Percentiles rank a stretch among this genome's conserved stretches.
Conservation (phyloP, 1,140 invertebrate genomes). For the Pseudomyrmex concolor region DNA sequence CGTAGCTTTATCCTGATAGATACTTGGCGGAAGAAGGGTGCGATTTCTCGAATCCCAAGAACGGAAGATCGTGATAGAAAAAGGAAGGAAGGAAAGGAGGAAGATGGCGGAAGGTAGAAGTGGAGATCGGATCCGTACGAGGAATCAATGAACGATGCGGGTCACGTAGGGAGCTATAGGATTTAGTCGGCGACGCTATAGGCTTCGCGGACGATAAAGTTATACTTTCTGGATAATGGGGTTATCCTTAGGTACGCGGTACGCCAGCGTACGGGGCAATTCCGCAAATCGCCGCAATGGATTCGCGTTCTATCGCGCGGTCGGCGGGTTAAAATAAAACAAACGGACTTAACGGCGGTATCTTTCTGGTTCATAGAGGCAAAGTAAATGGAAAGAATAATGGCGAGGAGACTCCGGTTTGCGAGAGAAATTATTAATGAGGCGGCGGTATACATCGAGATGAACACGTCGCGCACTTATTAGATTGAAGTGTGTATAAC, state of each 20-base stretch:
- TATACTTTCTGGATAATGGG: constrained; percentile 62
- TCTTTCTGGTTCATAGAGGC: neutral
- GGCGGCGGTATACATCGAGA: neutral
- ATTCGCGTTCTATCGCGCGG: constrained; percentile 51
- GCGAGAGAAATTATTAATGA: constrained; percentile 50
- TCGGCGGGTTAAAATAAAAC: constrained; percentile 20
- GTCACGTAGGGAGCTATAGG: constrained; percentile 64
- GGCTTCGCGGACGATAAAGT: constrained; percentile 62
- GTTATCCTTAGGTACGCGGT: constrained; percentile 20
- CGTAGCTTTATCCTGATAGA: constrained; percentile 34
- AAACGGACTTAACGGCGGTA: neutral
- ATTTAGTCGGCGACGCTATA: constrained; percentile 43
- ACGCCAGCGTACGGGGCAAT: constrained; percentile 27
- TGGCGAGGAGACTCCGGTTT: neutral
- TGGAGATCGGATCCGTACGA: constrained; percentile 16
- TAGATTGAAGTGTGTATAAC: constrained; percentile 4
- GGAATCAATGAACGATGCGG: constrained; percentile 61
- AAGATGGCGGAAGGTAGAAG: neutral
- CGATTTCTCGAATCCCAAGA: neutral
- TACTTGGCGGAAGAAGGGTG: constrained; percentile 17
- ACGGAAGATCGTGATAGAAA: neutral
- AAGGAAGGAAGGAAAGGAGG: neutral
- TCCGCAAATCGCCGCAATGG: constrained; percentile 61
- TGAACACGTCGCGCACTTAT: neutral
- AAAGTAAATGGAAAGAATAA: neutral